Conservation (phyloP, 2,797 vertebrate species). For the Antrozous pallidus region DNA sequence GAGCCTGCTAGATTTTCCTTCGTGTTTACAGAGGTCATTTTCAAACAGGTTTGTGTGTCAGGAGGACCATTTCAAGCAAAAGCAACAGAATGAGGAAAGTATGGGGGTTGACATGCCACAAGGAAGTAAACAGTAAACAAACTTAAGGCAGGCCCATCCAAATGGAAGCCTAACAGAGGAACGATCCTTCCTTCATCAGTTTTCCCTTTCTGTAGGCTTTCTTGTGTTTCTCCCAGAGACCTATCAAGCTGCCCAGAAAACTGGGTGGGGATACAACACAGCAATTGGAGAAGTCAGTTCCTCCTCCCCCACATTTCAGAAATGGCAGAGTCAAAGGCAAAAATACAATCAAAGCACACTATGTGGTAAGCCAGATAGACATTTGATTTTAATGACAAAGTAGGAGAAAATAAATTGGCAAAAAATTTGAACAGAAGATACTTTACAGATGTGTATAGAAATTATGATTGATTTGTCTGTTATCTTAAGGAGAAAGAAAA, state of each 20-base stretch:
- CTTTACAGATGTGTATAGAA: conserved; percentile 81
- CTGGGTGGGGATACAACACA: conserved; percentile 76
- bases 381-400: conserved; percentile 84
- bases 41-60: conserved; percentile 80
- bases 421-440: conserved; percentile 79
- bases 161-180: conserved; percentile 74
- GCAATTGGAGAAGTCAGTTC: conserved; percentile 69
- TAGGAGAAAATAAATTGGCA: conserved; percentile 80
- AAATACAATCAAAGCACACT: conserved; percentile 79
- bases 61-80: conserved; percentile 77
- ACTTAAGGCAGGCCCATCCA: conserved; percentile 78
- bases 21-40: conserved; percentile 80
- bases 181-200: conserved; percentile 77
- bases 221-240: conserved; percentile 75
- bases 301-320: conserved; percentile 67
- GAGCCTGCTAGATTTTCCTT: conserved; percentile 81
- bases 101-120: conserved; percentile 74
- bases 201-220: conserved; percentile 76
- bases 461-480: conserved; percentile 66
- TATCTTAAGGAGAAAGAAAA: conserved; percentile 47
- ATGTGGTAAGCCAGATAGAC: conserved; percentile 77
- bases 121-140: conserved; percentile 72
- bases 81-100: conserved; percentile 71
- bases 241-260: conserved; percentile 67
- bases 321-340: conserved; percentile 77